phyloP scores from a whole-genome alignment of 2,797 vertebrate species.

The Cheirogaleus major region DNA sequence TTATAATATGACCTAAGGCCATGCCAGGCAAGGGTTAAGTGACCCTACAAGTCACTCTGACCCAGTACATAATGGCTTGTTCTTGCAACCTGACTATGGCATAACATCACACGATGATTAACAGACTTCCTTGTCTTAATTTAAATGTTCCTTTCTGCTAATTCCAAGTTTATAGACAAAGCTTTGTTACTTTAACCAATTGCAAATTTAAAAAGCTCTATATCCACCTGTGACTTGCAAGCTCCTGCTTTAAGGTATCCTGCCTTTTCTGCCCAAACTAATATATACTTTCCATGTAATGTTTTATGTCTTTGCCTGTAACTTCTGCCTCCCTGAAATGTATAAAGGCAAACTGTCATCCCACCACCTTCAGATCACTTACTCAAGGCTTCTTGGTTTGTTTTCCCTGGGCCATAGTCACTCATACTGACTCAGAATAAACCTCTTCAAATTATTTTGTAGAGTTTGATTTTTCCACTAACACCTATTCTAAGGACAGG shows the following conservation, averaged over 20 bases:
- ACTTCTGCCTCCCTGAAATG: neutral
- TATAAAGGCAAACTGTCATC: neutral
- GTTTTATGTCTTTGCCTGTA: neutral
- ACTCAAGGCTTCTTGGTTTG: neutral
- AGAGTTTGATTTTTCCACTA: neutral
- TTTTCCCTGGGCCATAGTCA: neutral
- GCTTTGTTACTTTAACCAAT: neutral
- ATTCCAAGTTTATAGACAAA: neutral
- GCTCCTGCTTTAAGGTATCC: neutral
- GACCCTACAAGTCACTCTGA: neutral
- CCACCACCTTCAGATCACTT: neutral
- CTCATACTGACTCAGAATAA: neutral
- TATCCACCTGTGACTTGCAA: neutral
- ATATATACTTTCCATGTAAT: neutral
- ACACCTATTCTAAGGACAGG: neutral
- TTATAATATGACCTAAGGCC: neutral
- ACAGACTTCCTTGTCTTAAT: neutral
- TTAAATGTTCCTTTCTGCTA: neutral
- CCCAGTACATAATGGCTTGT: neutral
- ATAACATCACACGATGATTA: neutral
- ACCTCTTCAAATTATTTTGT: neutral
- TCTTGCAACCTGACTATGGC: neutral
- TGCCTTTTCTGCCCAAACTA: neutral
- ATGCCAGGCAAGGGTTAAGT: neutral
- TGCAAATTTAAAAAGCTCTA: neutral